Evolutionary conservation across 64 coral and sea anemone species (phyloP), one percentile per base, ranked within the genome.

Genomic region (Montipora cactus): DNA sequence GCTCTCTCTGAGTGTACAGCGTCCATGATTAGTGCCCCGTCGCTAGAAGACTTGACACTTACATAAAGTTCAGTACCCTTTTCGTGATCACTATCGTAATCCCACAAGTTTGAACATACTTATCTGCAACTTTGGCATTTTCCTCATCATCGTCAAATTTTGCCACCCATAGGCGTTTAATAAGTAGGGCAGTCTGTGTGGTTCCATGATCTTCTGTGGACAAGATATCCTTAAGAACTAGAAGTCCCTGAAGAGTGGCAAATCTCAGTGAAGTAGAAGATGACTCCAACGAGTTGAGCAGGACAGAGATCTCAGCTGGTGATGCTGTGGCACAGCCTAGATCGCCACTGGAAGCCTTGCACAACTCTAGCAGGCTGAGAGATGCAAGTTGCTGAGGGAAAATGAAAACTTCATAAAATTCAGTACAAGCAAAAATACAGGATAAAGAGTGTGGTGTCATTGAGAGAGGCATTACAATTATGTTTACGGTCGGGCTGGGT

Each of bases 81-180:
- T 37, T 37, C 37, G 37, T 37, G 37, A 37, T 37, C 37, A 37
- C 37, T 37, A 2, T 37, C 37, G 37, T 37, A 37, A 37, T 2
- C 6, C 53, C 53, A 86, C 37, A 69, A 48, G 18, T 19, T 18
- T 18, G 12, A 49, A 21, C 48, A 76, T 79, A 98, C 97, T 87
- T 98, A 15, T 96, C 89, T 47, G 84, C 94, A 52, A 98, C 58
- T 77, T 88, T 87, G 12, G 79, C 88, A 80, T 95, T 98, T 90
- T 98, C 97, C 28, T 94, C 94, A 64, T 98, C 89, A 7, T 83
- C 91, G 87, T 98, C 97, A 89, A 98, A 98, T 51, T 74, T 95
- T 19, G 97, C 92, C 8, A 95, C 89, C 97, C 94, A 98, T 21
- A 98, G 55, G 47, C 97, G 81, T 79, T 89, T 92, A 19, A 98